Evolutionary conservation across 2,113 vertebrate species (phyloP), one percentile per base, ranked within the genome.

Genomic region (Sigmodon hispidus): DNA sequence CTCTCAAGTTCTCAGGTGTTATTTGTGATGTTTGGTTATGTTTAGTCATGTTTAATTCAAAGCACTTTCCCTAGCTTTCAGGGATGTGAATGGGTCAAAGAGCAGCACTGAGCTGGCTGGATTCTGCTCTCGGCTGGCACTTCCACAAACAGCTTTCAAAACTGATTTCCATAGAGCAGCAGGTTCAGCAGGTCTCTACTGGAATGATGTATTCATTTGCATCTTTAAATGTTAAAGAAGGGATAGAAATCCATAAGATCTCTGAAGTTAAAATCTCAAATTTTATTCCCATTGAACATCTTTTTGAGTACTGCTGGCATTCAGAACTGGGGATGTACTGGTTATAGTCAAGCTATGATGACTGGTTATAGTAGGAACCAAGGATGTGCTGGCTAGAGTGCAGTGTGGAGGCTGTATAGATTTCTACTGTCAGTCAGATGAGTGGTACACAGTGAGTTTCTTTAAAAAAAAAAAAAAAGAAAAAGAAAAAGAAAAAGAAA

Each of bases 131-230:
- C 12, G 24, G 1, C 34, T 21, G 61, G 61, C 2, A 36, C 52
- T 7, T 12, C 43, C 29, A 31, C 1, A 15, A n/a, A n/a, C 50
- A 48, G 26, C 26, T 79, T 50, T 29, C 7, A 29, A 63, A 75
- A 93, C 72, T 16, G 21, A 15, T 67, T 36, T 73, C 36, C 48
- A 24, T 63, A 59, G 29, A 45, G 2, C 87, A 55, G 1, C 1
- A 19, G 61, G 12, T 22, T 10, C 31, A 19, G 61, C 6, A 26
- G 45, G 3, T 52, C 36, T 70, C 70, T 7, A 0, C 0, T 0
- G 21, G 21, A 26, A n/a, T 19, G 43, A 24, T 55, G n/a, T 48
- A 36, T 52, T 59, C 57, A 19, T 89, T 48, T 70, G 17, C 0
- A 0, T 48, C 31, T 57, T 1, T 11, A 31, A 11, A 24, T 0